Evolutionary conservation across 2,113 vertebrate genomes (phyloP).

Genomic region (Sinocyclocheilus rhinocerous): DNA sequence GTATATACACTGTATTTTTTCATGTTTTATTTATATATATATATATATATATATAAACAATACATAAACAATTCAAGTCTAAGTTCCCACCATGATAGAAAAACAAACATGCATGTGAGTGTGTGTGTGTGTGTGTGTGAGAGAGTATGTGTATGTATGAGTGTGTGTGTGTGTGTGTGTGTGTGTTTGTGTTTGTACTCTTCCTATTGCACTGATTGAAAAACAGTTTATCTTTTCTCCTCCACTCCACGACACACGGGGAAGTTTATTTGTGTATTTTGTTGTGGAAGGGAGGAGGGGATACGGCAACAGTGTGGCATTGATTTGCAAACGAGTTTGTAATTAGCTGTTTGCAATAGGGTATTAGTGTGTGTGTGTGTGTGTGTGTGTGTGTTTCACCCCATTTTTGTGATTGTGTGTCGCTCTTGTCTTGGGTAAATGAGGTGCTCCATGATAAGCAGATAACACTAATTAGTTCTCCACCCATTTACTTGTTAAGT

Average conservation of each 20-base stretch:
- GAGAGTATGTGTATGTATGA: too few relatives aligned
- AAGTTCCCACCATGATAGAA: not conserved
- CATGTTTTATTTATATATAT: too few relatives aligned
- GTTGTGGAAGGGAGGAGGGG: slow-evolving; percentile 41
- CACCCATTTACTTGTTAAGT: slow-evolving; percentile 81
- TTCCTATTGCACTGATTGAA: slow-evolving; percentile 10
- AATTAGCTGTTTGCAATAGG: slow-evolving; percentile 75
- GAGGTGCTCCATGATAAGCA: slow-evolving; percentile 72
- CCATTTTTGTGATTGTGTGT: slow-evolving; percentile 57
- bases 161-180: too few relatives aligned
- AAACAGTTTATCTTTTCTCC: slow-evolving; percentile 54
- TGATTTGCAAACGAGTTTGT: slow-evolving; percentile 78
- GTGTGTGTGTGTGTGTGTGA: too few relatives aligned
- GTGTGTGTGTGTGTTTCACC: slow-evolving; percentile 19
- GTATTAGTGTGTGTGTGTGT: slow-evolving; percentile 62
- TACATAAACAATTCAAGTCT: not conserved
- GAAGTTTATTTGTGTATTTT: slow-evolving; percentile 51
- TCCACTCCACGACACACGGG: slow-evolving; percentile 41
- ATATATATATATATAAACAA: too few relatives aligned
- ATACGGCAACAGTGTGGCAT: slow-evolving; percentile 63
- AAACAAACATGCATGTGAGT: not conserved
- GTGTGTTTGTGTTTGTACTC: not conserved
- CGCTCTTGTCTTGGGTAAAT: slow-evolving; percentile 72
- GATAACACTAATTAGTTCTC: slow-evolving; percentile 84
- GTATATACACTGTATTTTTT: too few relatives aligned